A percentile compares a stretch with the other conserved stretches of the same genome.
Conservation (phyloP, 2,113 vertebrate genomes). For the Charina bottae region DNA sequence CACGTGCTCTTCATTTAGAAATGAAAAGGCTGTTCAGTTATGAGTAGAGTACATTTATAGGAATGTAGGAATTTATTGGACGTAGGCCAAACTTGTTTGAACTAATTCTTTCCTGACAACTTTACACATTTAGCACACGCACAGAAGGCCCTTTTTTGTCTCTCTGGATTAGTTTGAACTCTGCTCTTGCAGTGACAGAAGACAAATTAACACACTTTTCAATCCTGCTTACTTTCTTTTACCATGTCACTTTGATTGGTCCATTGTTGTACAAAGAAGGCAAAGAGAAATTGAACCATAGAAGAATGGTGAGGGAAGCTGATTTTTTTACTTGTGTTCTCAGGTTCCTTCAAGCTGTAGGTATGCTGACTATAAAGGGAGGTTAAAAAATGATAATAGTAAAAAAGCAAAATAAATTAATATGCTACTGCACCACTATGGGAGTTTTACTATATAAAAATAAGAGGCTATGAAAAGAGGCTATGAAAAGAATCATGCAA, state of each 20-base stretch:
- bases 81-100: slow-evolving; percentile 48
- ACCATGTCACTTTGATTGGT: slow-evolving; percentile 30
- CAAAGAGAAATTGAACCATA: slow-evolving; percentile 18
- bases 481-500: slow-evolving; percentile 43
- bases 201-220: slow-evolving; percentile 45
- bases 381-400: slow-evolving; percentile 22
- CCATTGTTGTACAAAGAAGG: slow-evolving; percentile 15
- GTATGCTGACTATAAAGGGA: slow-evolving; percentile 22
- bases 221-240: slow-evolving; percentile 28
- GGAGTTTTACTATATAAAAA: slow-evolving; percentile 42
- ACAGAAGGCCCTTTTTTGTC: slow-evolving; percentile 38
- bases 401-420: slow-evolving; percentile 41
- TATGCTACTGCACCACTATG: slow-evolving; percentile 17
- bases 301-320: slow-evolving; percentile 14
- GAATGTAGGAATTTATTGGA: neutral
- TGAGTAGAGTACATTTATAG: slow-evolving; percentile 35
- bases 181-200: slow-evolving; percentile 41
- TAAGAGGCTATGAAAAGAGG: slow-evolving; percentile 42
- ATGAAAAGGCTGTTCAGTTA: slow-evolving; percentile 34
- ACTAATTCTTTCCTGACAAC: slow-evolving; percentile 53
- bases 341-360: slow-evolving; percentile 19
- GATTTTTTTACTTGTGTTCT: slow-evolving; percentile 23
- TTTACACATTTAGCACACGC: slow-evolving; percentile 27
- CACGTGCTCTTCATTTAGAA: slow-evolving; percentile 53
- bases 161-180: slow-evolving; percentile 44